Evolutionary conservation across 2,797 vertebrate species (phyloP), one percentile per base, ranked within the genome.

Genomic region (Vireo griseus): DNA sequence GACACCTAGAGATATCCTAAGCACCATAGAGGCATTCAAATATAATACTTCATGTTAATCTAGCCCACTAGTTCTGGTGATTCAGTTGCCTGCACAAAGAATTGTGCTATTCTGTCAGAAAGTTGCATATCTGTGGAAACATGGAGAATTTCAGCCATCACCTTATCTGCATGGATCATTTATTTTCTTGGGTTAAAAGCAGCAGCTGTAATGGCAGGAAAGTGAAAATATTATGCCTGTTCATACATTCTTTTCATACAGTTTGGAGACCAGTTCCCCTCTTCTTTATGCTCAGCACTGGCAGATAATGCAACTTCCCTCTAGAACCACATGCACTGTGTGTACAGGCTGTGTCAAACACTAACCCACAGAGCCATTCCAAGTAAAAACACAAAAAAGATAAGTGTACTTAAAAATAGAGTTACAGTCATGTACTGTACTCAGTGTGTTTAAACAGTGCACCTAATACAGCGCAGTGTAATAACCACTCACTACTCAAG

Each of bases 361-460:
- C 82, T 73, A 90, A 90, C 91, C 90, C 92, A 79, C 67, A 90
- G 71, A 86, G 50, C 44, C 79, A 61, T 82, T 92, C 87, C 73
- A 88, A 91, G 62, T 72, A 84, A 92, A 96, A 96, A 78, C 62
- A 92, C 40, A 77, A 82, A 86, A 88, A 94, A 96, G 33, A 93
- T 31, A 90, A 91, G 26, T 12, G 25, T 50, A 81, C 82, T 92
- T 92, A 82, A 92, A 96, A 96, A 92, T 10, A 95, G 66, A 86
- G 69, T 83, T 63, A 82, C 45, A 88, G 68, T 67, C 63, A 35
- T 86, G 86, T 90, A 61, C 90, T 75, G 80, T 95, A 92, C 78
- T 91, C 83, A 42, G 75, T 44, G 39, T 96, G 89, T 86, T 89
- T 91, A 62, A 94, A 76, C 33, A 77, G 67, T 1, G 54, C 89